Base-by-base conservation (phyloP, 2,888 invertebrate species). In the Drepanosiphum platanoidis region DNA sequence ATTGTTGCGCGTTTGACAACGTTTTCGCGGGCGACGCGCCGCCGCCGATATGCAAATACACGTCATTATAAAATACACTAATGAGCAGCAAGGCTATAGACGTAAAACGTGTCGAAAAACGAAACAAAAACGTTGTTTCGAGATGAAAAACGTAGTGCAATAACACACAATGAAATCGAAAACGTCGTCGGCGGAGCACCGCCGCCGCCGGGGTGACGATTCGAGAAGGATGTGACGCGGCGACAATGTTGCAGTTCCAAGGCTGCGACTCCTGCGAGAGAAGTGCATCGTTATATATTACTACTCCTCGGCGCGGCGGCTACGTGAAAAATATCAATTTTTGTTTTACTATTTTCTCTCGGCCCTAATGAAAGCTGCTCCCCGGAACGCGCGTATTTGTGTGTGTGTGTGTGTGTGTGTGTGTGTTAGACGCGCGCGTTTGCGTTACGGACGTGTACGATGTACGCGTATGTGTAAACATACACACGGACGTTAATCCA, bases 301-400 rank as follows among this genome's bases (percentile, higher is more conserved):
- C n/a, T 52, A 75, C 75, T 64, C 30, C 18, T 18, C 9, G 39
- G 18, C 22, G 18, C 71, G 13, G 11, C 71, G 39, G 15, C 22
- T 64, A 27, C 61, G 61, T 64, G n/a, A n/a, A 36, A 61, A 34
- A 42, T 30, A 77, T 64, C 39, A 77, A 77, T 77, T 61, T 77
- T 64, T 61, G 27, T 61, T 39, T 77, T 64, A 72, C 42, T 9
- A 13, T 61, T 77, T 61, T 77, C 18, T 32, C 52, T 1, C 4
- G 32, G n/a, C 13, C 11, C 30, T 46, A 22, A 42, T 75, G 34
- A 34, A 75, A 75, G 34, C 34, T n/a, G n/a, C n/a, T n/a, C n/a
- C n/a, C n/a, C 75, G 15, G 58, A 52, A 75, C n/a, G 34, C 5
- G n/a, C 4, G 61, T 27, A 9, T 22, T 22, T 7, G 58, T 58